Percentiles rank a stretch among this genome's conserved stretches.
These are phyloP conservation scores for Melanotaenia trifasciata DNA, from an alignment of 2,797 vertebrate genomes.

Conservation along the genomic window DNA sequence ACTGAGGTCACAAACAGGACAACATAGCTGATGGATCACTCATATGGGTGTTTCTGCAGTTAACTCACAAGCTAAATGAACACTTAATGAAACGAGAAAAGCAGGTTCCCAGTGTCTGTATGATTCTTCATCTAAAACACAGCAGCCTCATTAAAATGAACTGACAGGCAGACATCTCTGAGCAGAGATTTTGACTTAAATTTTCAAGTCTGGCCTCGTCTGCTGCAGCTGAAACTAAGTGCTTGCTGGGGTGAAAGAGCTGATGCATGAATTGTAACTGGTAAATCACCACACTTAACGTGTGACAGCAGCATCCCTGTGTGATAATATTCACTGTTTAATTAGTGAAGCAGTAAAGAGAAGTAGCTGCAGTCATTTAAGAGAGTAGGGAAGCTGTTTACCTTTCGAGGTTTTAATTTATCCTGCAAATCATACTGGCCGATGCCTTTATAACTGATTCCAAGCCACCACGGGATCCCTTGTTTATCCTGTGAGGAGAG, in stretches of 20 bases:
- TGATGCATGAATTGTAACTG: conserved; percentile 46
- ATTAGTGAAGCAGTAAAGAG: conserved; percentile 28
- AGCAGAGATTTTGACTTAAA: conserved; percentile 4
- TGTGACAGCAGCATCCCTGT: conserved; percentile 41
- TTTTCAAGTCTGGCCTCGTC: conserved; percentile 65
- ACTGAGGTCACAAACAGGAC: not conserved
- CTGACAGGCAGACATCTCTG: conserved; percentile 6
- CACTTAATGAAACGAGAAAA: conserved; percentile 51
- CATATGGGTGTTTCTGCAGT: conserved; percentile 56
- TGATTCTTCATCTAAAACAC: conserved; percentile 16
- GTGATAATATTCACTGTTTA: conserved; percentile 32
- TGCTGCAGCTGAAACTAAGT: conserved; percentile 41
- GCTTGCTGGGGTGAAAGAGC: conserved; percentile 37
- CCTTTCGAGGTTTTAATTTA: conserved; percentile 97
- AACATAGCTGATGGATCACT: conserved; percentile 44
- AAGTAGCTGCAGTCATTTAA: conserved; percentile 27
- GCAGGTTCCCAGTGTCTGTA: conserved; percentile 34
- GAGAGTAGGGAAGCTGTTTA: conserved; percentile 68
- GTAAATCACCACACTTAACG: conserved; percentile 60
- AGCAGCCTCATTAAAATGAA: not conserved
- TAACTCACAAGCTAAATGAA: conserved; percentile 30
- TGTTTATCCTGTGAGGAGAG: conserved; percentile 92
- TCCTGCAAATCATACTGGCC: conserved; percentile 98
- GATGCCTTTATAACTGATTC: conserved; percentile 98
- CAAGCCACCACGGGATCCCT: conserved; percentile 99